Percentiles rank a stretch among this genome's conserved stretches.
Conservation (phyloP, 1,140 invertebrate genomes). For the Neotoxoptera formosana region DNA sequence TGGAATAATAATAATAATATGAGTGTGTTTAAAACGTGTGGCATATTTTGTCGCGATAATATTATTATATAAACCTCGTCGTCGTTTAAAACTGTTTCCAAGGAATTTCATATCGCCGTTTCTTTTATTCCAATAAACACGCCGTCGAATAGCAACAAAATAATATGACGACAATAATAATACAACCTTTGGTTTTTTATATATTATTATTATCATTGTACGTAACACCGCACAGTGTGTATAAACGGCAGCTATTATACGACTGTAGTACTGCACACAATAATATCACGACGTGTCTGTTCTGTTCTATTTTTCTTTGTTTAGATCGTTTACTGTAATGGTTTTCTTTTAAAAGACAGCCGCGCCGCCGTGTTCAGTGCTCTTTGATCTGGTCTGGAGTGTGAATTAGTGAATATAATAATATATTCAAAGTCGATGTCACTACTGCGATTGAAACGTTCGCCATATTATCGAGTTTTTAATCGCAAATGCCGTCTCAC, state of each 20-base stretch:
- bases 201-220: background rate
- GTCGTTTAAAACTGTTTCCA: background rate
- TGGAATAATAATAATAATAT: no score
- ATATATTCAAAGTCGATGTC: background rate
- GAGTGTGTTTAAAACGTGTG: no score
- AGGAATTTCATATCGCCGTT: background rate
- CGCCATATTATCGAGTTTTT: background rate
- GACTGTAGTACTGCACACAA: no score
- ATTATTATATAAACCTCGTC: no score
- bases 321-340: background rate
- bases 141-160: background rate
- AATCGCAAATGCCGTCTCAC: background rate
- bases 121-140: background rate
- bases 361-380: background rate
- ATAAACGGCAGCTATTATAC: no score
- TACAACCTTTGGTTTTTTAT: background rate
- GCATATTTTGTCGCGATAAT: no score
- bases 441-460: background rate
- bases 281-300: background rate
- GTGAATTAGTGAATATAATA: background rate
- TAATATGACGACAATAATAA: background rate
- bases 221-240: background rate
- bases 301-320: background rate
- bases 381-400: background rate
- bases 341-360: background rate